Base-by-base conservation (phyloP, 1,140 invertebrate genomes). In the Lucilia cuprina region DNA sequence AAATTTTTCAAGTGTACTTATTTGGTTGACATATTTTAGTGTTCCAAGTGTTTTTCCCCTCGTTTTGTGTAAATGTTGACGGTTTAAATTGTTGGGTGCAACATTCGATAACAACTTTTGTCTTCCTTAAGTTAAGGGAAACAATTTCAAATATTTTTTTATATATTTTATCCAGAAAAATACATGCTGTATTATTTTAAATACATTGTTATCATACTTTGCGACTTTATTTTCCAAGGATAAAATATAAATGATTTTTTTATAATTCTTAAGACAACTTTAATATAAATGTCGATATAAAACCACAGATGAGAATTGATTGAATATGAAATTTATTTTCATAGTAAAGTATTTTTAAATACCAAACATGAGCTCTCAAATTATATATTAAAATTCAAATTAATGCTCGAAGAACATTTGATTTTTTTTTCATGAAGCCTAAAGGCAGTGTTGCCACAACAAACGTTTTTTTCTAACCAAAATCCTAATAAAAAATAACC, bases 1-100 rank as follows among this genome's bases (percentile, higher is more conserved):
- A 21, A 80, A 80, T 21, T 80, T 80, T 80, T 80, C 47, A 80
- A 49, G 77, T 80, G 41, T 50, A 80, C 77, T 80, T 80, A 80
- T 80, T 80, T 80, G 77, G 77, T 49, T 49, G 77, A 49, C 77
- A 80, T 80, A 80, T 49, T 80, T 80, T 49, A 80, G 77, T 49
- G 77, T 80, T 80, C 49, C 77, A 80, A 35, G 41, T 49, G 77
- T 14, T 80, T 80, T 80, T 80, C 41, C 25, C 41, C 49, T 21
- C 49, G 77, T 80, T 49, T 49, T 12, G 41, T 49, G 47, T 50
- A 49, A 49, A 19, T 21, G 41, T 50, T 50, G 65, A 70, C 19
- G 19, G 77, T n/a, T 41, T 7, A 49, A 47, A 80, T 80, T 50
- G 77, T 80, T 80, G 77, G 77, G 77, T 80, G 77, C 77, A 80